phyloP scores from a whole-genome alignment of 2,797 vertebrate species.

The Phrynocephalus guinanensis region DNA sequence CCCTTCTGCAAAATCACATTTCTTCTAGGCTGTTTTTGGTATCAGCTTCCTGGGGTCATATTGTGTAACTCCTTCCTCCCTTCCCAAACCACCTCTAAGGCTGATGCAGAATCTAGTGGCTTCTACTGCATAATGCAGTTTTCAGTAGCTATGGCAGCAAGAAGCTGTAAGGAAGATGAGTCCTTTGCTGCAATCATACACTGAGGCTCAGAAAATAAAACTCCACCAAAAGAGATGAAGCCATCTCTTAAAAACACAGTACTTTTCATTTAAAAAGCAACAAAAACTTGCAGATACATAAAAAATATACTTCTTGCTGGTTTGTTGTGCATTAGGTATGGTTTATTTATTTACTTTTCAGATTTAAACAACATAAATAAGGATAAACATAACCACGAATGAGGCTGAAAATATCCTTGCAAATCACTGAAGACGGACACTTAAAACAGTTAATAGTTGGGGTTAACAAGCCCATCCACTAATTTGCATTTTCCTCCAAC shows the following conservation, averaged over 20 bases:
- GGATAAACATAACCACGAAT: slow-evolving; percentile 24
- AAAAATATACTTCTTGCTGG: background rate
- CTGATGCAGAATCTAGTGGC: slow-evolving; percentile 69
- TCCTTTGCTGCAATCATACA: slow-evolving; percentile 58
- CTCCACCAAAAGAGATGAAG: slow-evolving; percentile 30
- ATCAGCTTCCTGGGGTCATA: slow-evolving; percentile 62
- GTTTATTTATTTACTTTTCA: slow-evolving; percentile 27
- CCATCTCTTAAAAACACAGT: slow-evolving; percentile 19
- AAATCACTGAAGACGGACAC: slow-evolving; percentile 30
- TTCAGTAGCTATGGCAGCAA: slow-evolving; percentile 73
- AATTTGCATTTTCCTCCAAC: background rate
- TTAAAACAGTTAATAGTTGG: slow-evolving; percentile 24
- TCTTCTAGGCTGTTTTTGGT: slow-evolving; percentile 55
- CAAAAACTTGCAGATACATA: background rate
- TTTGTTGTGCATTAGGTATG: background rate
- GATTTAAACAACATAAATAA: slow-evolving; percentile 22
- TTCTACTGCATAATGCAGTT: slow-evolving; percentile 75
- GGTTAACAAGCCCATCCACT: slow-evolving; percentile 27
- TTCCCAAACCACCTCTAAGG: slow-evolving; percentile 62
- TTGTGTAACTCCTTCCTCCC: slow-evolving; percentile 65
- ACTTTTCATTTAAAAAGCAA: background rate
- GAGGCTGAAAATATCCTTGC: slow-evolving; percentile 25
- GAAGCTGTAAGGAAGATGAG: slow-evolving; percentile 44
- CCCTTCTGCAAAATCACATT: slow-evolving; percentile 58
- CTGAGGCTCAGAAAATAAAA: slow-evolving; percentile 47